A percentile compares a stretch with the other conserved stretches of the same genome.
These are phyloP conservation scores for Toxotes jaculatrix DNA, from an alignment of 2,113 vertebrate genomes.

Conservation along the genomic window DNA sequence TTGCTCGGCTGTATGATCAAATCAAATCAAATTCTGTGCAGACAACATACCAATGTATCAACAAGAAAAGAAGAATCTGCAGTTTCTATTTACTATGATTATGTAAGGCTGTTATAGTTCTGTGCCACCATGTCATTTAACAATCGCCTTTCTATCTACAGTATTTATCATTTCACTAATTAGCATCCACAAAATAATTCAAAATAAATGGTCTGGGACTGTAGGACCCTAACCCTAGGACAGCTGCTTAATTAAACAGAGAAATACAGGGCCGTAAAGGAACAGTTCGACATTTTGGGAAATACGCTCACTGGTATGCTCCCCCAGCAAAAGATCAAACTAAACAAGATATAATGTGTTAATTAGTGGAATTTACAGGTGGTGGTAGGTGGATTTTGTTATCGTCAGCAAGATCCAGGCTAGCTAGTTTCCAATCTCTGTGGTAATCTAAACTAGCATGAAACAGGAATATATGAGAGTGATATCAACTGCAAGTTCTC, in stretches of 20 bases:
- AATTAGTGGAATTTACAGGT: background rate
- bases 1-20: background rate
- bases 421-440: background rate
- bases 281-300: background rate
- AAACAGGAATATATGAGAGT: no score
- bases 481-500: no score
- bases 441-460: background rate
- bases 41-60: background rate
- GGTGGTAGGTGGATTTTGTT: background rate
- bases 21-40: constrained; percentile 5
- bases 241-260: constrained; percentile 23
- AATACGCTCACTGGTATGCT: background rate
- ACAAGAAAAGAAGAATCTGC: background rate
- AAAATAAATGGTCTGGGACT: constrained; percentile 9
- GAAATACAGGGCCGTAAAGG: background rate
- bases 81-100: background rate
- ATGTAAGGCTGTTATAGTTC: background rate
- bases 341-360: background rate
- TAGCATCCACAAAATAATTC: constrained; percentile 1
- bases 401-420: background rate
- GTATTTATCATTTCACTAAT: background rate
- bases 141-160: background rate
- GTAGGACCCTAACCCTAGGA: background rate
- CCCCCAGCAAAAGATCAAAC: background rate
- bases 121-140: background rate